Percentiles rank a stretch among this genome's conserved stretches.
phyloP scores from a whole-genome alignment of 2,113 vertebrate genomes.

The Origma solitaria region DNA sequence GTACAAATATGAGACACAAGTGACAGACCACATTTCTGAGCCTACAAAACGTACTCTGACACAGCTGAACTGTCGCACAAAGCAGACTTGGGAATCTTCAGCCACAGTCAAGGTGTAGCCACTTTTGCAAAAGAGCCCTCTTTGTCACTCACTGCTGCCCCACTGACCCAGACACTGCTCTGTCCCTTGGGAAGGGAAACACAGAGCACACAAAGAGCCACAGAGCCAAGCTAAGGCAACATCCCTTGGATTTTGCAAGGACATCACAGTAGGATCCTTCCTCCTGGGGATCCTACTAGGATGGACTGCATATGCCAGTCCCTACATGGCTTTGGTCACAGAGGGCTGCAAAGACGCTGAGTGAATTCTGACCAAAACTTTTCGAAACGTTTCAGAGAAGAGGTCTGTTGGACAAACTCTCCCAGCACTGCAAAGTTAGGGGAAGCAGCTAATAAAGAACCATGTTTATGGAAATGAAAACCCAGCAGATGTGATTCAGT shows the following conservation, averaged over 20 bases:
- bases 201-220: neutral
- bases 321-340: neutral
- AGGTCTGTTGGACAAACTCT: neutral
- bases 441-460: neutral
- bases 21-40: neutral
- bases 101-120: neutral
- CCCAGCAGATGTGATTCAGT: neutral
- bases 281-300: neutral
- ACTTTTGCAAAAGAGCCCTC: neutral
- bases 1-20: neutral
- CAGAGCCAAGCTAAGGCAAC: rapidly evolving
- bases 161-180: neutral
- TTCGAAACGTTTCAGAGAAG: neutral
- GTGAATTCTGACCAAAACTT: neutral
- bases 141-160: neutral
- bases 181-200: neutral
- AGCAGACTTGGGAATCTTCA: neutral
- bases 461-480: neutral
- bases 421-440: neutral
- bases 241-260: neutral
- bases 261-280: neutral
- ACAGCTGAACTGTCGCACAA: neutral
- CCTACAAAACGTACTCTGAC: neutral
- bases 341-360: neutral
- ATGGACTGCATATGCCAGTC: neutral